Evolutionary conservation across 2,113 vertebrate genomes (phyloP).

Genomic region (Grallaria varia): DNA sequence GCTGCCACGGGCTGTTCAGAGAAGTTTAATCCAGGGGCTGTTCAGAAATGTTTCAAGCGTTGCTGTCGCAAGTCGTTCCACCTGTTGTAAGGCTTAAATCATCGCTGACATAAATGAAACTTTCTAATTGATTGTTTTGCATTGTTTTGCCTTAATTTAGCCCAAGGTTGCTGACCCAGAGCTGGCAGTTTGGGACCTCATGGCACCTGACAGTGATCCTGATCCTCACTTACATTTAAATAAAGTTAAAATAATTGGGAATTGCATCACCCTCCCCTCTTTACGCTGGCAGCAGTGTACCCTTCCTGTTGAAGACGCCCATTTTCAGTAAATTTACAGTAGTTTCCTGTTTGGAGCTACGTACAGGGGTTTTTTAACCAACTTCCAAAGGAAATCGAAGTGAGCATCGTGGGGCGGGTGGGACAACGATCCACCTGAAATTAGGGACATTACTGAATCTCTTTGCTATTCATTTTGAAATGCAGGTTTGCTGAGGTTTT

Average conservation of each 20-base stretch:
- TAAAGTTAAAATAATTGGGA: not conserved
- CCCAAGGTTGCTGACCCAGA: not conserved
- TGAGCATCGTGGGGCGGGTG: not conserved
- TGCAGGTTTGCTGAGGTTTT: not conserved
- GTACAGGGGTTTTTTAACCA: not conserved
- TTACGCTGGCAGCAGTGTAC: not conserved
- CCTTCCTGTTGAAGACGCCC: not conserved
- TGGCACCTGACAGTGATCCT: fast-evolving
- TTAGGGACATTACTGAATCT: not conserved
- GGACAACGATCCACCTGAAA: not conserved
- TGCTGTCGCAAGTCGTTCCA: not conserved
- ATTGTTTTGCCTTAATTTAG: not conserved
- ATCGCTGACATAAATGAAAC: not conserved
- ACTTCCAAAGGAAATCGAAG: not conserved
- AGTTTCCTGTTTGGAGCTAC: not conserved
- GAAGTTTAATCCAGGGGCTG: fast-evolving
- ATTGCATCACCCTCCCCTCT: not conserved
- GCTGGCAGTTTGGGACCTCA: fast-evolving
- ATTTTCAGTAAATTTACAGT: not conserved
- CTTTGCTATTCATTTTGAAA: not conserved
- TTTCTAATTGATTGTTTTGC: not conserved
- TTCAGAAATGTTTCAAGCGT: not conserved
- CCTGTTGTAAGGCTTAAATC: not conserved
- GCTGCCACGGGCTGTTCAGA: fast-evolving
- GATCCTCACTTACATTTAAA: not conserved